phyloP scores from a whole-genome alignment of 2,113 vertebrate genomes.

The Heterochromis multidens region DNA sequence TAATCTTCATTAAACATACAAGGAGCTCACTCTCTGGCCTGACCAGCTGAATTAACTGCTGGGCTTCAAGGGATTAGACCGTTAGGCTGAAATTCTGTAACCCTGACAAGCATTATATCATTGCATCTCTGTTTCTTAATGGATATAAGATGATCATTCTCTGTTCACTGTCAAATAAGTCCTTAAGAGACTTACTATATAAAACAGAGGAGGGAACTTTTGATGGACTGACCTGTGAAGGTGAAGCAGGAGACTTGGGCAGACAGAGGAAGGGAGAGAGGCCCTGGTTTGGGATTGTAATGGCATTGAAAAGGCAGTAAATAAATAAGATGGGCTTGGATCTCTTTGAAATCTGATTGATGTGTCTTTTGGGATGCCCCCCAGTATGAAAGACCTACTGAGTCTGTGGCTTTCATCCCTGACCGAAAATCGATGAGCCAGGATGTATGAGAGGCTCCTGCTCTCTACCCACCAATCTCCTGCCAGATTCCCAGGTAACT shows the following conservation, averaged over 20 bases:
- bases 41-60: conserved; percentile 64
- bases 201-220: conserved; percentile 49
- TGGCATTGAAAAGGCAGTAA: conserved; percentile 68
- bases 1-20: conserved; percentile 79
- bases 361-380: conserved; percentile 73
- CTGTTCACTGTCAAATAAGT: conserved; percentile 60
- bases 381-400: conserved; percentile 69
- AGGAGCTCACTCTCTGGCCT: conserved; percentile 50
- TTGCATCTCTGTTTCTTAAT: conserved; percentile 58
- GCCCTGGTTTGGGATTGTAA: conserved; percentile 60
- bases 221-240: conserved; percentile 65
- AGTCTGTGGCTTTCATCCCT: conserved; percentile 72
- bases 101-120: conserved; percentile 61
- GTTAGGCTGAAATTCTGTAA: conserved; percentile 55
- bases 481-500: conserved; percentile 53
- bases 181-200: conserved; percentile 35
- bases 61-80: conserved; percentile 50
- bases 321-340: conserved; percentile 71
- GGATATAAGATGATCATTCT: conserved; percentile 43
- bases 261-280: conserved; percentile 19
- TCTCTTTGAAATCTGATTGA: conserved; percentile 75
- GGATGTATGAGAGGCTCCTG: conserved; percentile 64
- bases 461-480: conserved; percentile 64
- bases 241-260: conserved; percentile 52
- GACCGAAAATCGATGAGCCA: conserved; percentile 71